Percentiles rank a stretch among this genome's conserved stretches.
phyloP scores from a whole-genome alignment of 2,797 vertebrate species.

The Pseudocheirus occidentalis region DNA sequence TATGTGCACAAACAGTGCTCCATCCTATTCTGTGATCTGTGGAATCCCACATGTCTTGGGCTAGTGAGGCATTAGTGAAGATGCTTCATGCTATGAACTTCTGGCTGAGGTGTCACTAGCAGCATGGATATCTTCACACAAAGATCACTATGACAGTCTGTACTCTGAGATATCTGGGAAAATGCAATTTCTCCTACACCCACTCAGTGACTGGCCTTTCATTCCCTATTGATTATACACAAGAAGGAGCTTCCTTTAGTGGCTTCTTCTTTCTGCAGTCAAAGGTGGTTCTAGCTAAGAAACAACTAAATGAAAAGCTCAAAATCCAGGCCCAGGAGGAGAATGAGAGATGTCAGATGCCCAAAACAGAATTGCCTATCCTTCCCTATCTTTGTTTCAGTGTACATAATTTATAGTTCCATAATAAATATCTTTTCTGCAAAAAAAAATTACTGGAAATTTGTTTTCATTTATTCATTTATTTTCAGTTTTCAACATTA shows the following conservation, averaged over 20 bases:
- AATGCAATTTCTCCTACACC: not conserved
- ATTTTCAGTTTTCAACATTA: too few species aligned
- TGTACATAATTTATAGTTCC: constrained; percentile 90
- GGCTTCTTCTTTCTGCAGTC: constrained; percentile 97
- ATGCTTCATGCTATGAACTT: not conserved
- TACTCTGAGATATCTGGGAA: not conserved
- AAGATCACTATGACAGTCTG: not conserved
- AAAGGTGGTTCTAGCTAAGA: constrained; percentile 96
- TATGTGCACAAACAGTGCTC: too few species aligned
- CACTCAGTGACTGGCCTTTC: too few species aligned
- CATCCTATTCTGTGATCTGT: too few species aligned
- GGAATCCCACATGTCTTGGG: not conserved
- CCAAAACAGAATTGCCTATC: constrained; percentile 85
- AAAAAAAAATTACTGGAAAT: not conserved
- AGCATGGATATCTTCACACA: not conserved
- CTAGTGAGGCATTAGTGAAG: not conserved
- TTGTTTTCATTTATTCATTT: too few species aligned
- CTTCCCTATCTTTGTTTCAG: fast-evolving
- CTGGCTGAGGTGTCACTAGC: not conserved
- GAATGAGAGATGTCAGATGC: constrained; percentile 80
- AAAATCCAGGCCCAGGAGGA: constrained; percentile 86
- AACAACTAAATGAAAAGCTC: constrained; percentile 94
- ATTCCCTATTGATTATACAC: too few species aligned
- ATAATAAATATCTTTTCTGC: constrained; percentile 74
- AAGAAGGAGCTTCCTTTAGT: constrained; percentile 81